Percentiles rank a stretch among this genome's conserved stretches.
phyloP scores from a whole-genome alignment of 2,888 invertebrate species.

The Ecdyonurus torrentis region DNA sequence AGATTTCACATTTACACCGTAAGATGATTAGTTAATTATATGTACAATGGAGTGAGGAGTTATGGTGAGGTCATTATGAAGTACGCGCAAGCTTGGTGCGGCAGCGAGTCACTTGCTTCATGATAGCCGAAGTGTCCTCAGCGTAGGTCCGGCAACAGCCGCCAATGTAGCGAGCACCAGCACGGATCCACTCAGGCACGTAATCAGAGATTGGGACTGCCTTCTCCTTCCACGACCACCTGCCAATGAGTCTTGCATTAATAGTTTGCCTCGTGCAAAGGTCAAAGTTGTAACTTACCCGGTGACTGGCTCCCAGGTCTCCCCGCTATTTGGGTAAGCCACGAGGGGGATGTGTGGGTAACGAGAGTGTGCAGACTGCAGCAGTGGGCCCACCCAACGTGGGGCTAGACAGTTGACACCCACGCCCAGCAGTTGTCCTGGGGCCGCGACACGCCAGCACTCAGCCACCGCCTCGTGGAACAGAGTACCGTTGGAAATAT shows the following conservation, averaged over 20 bases:
- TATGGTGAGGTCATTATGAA: background rate
- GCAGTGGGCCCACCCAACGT: constrained; percentile 39
- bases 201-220: background rate
- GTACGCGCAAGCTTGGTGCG: background rate
- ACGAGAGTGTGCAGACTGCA: constrained; percentile 33
- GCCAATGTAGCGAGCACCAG: constrained; percentile 72
- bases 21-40: no score
- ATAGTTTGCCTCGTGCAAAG: no score
- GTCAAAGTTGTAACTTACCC: no score
- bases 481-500: constrained; percentile 62
- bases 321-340: constrained; percentile 88
- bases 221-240: background rate
- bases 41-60: no score
- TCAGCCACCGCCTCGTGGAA: constrained; percentile 54
- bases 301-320: constrained; percentile 46
- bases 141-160: constrained; percentile 85
- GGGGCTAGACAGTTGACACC: constrained; percentile 81
- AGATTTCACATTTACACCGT: no score
- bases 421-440: constrained; percentile 63
- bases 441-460: constrained; percentile 38
- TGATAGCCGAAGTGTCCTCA: constrained; percentile 34
- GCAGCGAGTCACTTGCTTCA: background rate
- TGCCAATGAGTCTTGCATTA: no score
- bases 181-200: constrained; percentile 48
- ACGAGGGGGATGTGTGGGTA: constrained; percentile 50